phyloP scores from a whole-genome alignment of 2,113 vertebrate species.

The Pardalotus punctatus region DNA sequence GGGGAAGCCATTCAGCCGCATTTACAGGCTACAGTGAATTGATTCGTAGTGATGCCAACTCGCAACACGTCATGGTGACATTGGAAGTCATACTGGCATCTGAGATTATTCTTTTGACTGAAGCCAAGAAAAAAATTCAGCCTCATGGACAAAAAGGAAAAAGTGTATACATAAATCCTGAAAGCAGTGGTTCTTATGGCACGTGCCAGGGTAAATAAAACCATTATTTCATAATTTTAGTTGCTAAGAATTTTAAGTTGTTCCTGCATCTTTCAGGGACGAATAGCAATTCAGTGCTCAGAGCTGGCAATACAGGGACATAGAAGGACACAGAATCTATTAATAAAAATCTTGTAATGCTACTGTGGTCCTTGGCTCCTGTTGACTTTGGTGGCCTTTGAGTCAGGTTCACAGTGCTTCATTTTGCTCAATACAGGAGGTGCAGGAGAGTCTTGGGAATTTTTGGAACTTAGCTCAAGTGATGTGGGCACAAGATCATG shows the following conservation, averaged over 20 bases:
- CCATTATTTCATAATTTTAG: background rate
- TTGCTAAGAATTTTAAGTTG: background rate
- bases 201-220: background rate
- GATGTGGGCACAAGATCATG: rapidly evolving
- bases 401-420: background rate
- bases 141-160: background rate
- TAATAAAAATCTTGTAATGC: background rate
- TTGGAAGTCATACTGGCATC: background rate
- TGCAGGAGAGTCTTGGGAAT: background rate
- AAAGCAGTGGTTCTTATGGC: background rate
- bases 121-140: no score
- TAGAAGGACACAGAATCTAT: background rate
- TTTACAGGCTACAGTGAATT: background rate
- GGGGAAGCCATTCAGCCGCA: background rate
- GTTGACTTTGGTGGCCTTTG: background rate
- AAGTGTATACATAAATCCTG: rapidly evolving
- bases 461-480: background rate
- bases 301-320: no score
- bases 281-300: background rate
- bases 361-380: background rate
- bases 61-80: no score
- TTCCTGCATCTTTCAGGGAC: background rate
- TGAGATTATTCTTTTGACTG: background rate
- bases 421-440: background rate
- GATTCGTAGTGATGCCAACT: background rate